Conservation (phyloP, 2,888 invertebrate genomes). For the Ypsolopha sequella region DNA sequence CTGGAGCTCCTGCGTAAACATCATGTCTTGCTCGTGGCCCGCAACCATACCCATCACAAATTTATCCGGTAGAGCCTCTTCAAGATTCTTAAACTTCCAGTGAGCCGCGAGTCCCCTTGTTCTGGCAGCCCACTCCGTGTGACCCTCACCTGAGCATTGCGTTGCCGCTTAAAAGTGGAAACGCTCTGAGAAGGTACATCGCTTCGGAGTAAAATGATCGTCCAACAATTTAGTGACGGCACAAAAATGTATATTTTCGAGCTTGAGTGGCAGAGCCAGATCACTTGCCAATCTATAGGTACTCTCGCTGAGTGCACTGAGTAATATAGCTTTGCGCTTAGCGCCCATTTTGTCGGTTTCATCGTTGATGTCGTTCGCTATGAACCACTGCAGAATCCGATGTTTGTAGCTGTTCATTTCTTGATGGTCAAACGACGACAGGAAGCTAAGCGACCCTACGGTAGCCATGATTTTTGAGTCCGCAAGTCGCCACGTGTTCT, state of each 20-base stretch:
- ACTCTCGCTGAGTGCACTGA: conserved; percentile 6
- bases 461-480: too few species aligned
- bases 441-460: too few species aligned
- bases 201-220: conserved; percentile 7
- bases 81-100: conserved; percentile 4
- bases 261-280: conserved; percentile 1
- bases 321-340: neutral
- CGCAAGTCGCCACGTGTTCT: too few species aligned
- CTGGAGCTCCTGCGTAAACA: conserved; percentile 3
- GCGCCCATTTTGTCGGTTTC: neutral
- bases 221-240: neutral
- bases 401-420: neutral
- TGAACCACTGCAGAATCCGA: neutral
- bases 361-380: neutral
- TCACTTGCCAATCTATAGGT: conserved; percentile 6
- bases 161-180: conserved; percentile 4
- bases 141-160: neutral
- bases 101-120: conserved; percentile 7
- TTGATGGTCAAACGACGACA: neutral
- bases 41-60: conserved; percentile 7
- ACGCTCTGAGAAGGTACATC: conserved; percentile 6
- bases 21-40: conserved; percentile 6
- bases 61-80: conserved; percentile 5
- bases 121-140: conserved; percentile 5
- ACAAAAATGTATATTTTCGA: neutral